Conservation (phyloP, 1,140 invertebrate genomes). For the Bicyclus anynana region DNA sequence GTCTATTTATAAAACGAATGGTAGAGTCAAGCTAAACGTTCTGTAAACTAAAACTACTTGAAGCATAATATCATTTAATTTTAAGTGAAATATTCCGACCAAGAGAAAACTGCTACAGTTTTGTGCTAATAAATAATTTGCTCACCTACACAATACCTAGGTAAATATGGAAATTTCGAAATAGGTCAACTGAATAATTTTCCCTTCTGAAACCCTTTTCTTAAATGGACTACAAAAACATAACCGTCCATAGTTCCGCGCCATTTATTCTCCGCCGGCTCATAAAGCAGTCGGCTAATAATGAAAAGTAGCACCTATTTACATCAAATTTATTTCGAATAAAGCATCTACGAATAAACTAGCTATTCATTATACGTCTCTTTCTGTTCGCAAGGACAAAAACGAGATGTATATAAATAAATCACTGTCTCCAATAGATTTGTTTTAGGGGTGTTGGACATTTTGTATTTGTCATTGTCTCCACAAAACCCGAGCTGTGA, state of each 20-base stretch:
- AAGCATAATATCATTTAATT: no score
- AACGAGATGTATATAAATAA: conserved; percentile 29
- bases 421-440: conserved; percentile 24
- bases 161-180: not conserved
- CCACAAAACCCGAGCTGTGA: not conserved
- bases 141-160: not conserved
- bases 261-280: conserved; percentile 14
- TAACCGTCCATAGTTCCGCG: conserved; percentile 15
- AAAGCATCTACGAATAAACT: conserved; percentile 14
- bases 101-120: no score
- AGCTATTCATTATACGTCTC: conserved; percentile 13
- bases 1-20: no score
- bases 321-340: conserved; percentile 25
- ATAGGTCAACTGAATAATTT: not conserved
- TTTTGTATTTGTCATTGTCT: conserved; percentile 26
- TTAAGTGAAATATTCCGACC: no score
- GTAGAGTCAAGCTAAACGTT: no score
- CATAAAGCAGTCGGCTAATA: conserved; percentile 23
- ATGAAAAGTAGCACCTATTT: conserved; percentile 22
- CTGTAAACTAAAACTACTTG: no score
- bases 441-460: conserved; percentile 19
- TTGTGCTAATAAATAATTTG: not conserved
- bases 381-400: conserved; percentile 6
- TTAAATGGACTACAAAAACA: conserved; percentile 12
- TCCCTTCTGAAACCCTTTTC: conserved; percentile 1